Percentiles rank a stretch among this genome's conserved stretches.
phyloP scores from a whole-genome alignment of 64 coral and sea anemone genomes.

The Orbicella faveolata region DNA sequence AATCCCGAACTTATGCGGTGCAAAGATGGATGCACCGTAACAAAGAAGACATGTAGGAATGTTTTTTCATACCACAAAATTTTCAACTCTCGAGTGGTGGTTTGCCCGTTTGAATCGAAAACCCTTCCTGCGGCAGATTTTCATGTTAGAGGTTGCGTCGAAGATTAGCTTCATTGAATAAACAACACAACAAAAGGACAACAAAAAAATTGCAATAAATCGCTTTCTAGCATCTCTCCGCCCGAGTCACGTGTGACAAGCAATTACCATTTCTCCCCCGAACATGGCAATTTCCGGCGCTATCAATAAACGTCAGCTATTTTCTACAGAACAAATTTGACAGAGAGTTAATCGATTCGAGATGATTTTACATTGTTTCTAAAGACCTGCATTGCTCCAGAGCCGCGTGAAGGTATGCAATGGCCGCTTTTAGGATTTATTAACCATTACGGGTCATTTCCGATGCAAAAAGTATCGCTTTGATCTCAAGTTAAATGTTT shows the following conservation, averaged over 20 bases:
- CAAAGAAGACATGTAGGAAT: neutral
- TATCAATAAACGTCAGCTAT: constrained; percentile 37
- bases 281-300: constrained; percentile 30
- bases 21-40: neutral
- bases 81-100: neutral
- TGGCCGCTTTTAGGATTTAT: neutral
- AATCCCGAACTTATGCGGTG: neutral
- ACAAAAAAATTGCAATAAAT: neutral
- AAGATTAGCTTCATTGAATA: neutral
- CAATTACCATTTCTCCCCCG: neutral
- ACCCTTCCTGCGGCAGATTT: neutral
- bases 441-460: constrained; percentile 17
- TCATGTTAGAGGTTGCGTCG: neutral
- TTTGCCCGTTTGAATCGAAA: neutral
- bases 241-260: neutral
- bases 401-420: constrained; percentile 11
- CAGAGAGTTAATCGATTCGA: constrained; percentile 35
- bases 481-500: neutral
- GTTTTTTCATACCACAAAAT: constrained; percentile 35
- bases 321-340: constrained; percentile 3
- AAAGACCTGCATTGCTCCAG: constrained; percentile 16
- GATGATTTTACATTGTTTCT: constrained; percentile 30
- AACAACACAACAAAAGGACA: neutral
- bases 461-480: neutral
- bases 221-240: neutral